Base-by-base conservation (phyloP, 2,888 invertebrate genomes). In the Eilema griseolum region DNA sequence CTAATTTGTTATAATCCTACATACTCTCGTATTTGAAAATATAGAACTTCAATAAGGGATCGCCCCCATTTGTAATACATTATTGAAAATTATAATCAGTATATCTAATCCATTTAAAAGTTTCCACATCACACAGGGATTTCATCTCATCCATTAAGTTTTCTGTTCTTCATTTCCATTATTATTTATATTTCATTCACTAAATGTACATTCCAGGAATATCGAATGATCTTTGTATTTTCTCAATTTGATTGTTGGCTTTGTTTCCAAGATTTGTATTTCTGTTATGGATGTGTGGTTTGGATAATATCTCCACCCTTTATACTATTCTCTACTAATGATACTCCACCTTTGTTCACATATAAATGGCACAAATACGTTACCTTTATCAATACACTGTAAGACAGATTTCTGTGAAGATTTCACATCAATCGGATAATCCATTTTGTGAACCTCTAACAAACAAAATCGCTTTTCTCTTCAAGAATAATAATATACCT, bases 281-380 rank as follows among this genome's bases (percentile, higher is more conserved):
- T 57, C 12, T 24, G 16, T 3, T 59, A 23, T 26, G 16, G 10
- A 23, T 59, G 57, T 24, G 57, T 59, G 57, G 87, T 84, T 85
- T 26, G 28, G 20, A 84, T 82, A 81, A 79, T 81, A 78, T 33
- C 16, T 14, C 14, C 24, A 41, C 37, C 26, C 24, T 41, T 14
- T 23, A 26, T 26, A 16, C 11, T 63, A 28, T 28, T 46, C 10
- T 41, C 24, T 37, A 10, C 10, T n/a, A 31, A 61, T 33, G 20
- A 28, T 61, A 61, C 14, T n/a, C 28, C 31, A 8, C 28, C 31
- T n/a, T 61, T 41, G 37, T 41, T 63, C 37, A 4, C 41, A 16
- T 52, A 28, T 52, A 26, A 46, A 64, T 28, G 46, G 52, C 28
- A 12, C 31, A 24, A 24, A 41, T 62, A 64, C 28, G 3, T n/a